A percentile compares a stretch with the other conserved stretches of the same genome.
Conservation (phyloP, 2,888 invertebrate species). For the Pyrgus malvae region DNA sequence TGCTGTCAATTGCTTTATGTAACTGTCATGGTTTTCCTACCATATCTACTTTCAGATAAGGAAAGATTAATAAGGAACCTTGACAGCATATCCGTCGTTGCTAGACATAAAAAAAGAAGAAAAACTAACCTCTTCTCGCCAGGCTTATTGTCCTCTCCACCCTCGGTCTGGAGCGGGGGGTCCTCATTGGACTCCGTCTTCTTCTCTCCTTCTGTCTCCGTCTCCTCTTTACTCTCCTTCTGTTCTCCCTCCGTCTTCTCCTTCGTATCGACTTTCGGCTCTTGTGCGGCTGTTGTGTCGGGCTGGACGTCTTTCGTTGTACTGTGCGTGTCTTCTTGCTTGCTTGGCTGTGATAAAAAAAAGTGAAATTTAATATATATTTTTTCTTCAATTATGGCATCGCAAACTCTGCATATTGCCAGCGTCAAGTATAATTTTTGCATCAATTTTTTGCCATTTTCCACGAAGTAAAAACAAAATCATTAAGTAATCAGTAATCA, state of each 20-base stretch:
- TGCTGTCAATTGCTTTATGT: no score
- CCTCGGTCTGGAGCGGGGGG: conserved; percentile 65
- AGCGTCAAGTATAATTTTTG: no score
- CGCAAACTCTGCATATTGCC: no score
- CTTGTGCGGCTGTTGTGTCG: not conserved
- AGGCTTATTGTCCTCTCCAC: conserved; percentile 53
- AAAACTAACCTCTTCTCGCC: conserved; percentile 66
- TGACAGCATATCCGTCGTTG: no score
- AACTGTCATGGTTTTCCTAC: no score
- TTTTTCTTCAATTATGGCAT: no score
- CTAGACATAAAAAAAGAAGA: no score
- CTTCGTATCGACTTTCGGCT: conserved; percentile 1
- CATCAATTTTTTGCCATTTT: no score
- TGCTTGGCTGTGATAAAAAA: not conserved
- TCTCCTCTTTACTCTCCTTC: conserved; percentile 18
- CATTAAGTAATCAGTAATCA: no score
- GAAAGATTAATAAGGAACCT: no score
- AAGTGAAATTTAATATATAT: not conserved
- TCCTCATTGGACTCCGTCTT: conserved; percentile 55
- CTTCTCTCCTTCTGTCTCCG: conserved; percentile 15
- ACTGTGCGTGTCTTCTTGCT: conserved; percentile 1
- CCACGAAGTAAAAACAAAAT: no score
- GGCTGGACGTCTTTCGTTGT: not conserved
- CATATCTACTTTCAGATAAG: no score
- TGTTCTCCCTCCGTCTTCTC: conserved; percentile 13